Evolutionary conservation across 2,797 vertebrate genomes (phyloP).

Genomic region (Xenentodon cancila): DNA sequence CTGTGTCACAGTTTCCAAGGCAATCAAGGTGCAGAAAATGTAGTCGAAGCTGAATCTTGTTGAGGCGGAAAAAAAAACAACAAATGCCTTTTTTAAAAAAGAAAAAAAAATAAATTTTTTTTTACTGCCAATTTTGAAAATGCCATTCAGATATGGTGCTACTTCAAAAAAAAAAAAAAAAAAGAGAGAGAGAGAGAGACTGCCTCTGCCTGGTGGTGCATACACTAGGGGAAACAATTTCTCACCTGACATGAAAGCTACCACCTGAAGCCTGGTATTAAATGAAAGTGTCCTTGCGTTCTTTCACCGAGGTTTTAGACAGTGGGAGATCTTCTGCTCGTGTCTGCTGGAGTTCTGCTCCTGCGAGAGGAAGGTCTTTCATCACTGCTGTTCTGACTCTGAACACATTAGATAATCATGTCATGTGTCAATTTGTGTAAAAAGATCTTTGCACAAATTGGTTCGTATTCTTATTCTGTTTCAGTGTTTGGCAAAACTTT

Average conservation of each 20-base stretch:
- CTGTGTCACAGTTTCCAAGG: slow-evolving; percentile 44
- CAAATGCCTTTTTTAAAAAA: slow-evolving; percentile 24
- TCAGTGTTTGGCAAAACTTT: neutral
- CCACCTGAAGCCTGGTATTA: slow-evolving; percentile 26
- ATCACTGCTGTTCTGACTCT: slow-evolving; percentile 17
- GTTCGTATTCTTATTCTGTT: slow-evolving; percentile 10
- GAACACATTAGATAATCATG: slow-evolving; percentile 22
- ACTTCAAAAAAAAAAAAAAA: slow-evolving; percentile 20
- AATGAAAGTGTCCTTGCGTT: slow-evolving; percentile 66
- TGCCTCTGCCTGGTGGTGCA: slow-evolving; percentile 21
- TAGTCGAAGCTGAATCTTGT: slow-evolving; percentile 19
- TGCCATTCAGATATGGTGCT: slow-evolving; percentile 44
- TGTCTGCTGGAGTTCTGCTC: slow-evolving; percentile 23
- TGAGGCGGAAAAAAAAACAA: slow-evolving; percentile 23
- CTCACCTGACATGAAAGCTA: slow-evolving; percentile 29
- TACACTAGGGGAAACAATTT: slow-evolving; percentile 25
- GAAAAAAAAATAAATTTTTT: too few relatives aligned
- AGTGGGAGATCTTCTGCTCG: slow-evolving; percentile 51
- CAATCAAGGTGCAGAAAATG: slow-evolving; percentile 23
- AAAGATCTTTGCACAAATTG: slow-evolving; percentile 18
- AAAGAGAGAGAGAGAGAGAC: slow-evolving; percentile 43
- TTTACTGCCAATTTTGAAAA: slow-evolving; percentile 24
- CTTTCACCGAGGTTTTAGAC: slow-evolving; percentile 42
- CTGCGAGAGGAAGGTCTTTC: slow-evolving; percentile 20
- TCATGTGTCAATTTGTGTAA: slow-evolving; percentile 25